Conservation (phyloP, 1,140 invertebrate species). For the Zaprionus taronus region DNA sequence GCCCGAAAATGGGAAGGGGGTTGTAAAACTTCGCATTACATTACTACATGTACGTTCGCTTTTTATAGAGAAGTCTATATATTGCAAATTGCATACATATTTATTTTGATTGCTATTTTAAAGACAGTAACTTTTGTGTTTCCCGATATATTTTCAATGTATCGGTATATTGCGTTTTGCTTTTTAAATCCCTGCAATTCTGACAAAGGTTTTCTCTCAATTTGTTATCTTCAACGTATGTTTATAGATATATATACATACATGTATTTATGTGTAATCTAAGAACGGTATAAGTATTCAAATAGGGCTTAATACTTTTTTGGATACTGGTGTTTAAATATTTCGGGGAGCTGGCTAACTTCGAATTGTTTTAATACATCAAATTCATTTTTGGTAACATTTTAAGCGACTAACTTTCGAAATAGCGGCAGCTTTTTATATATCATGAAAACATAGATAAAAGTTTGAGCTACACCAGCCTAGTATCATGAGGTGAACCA, state of each 20-base stretch:
- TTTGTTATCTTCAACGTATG: conserved; percentile 7
- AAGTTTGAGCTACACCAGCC: conserved; percentile 12
- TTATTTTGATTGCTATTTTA: not conserved
- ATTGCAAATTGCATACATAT: not conserved
- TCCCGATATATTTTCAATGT: not conserved
- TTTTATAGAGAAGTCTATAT: not conserved
- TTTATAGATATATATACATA: not conserved
- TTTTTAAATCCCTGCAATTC: not conserved
- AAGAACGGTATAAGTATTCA: conserved; percentile 11
- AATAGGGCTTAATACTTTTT: conserved; percentile 42
- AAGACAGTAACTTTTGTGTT: not conserved
- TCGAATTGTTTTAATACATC: not conserved
- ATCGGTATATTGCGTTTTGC: not conserved
- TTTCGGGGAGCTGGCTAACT: not conserved
- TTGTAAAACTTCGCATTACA: not conserved
- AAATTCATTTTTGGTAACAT: not conserved
- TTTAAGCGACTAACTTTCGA: not conserved
- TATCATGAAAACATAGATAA: conserved; percentile 1
- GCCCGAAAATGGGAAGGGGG: no score
- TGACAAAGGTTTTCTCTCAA: not conserved
- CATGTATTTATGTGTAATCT: conserved; percentile 8
- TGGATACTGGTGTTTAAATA: conserved; percentile 12
- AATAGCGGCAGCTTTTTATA: not conserved
- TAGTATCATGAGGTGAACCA: conserved; percentile 28
- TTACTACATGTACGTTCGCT: not conserved